Base-by-base conservation (phyloP, 92 coral and sea anemone genomes). In the Montipora capitata region DNA sequence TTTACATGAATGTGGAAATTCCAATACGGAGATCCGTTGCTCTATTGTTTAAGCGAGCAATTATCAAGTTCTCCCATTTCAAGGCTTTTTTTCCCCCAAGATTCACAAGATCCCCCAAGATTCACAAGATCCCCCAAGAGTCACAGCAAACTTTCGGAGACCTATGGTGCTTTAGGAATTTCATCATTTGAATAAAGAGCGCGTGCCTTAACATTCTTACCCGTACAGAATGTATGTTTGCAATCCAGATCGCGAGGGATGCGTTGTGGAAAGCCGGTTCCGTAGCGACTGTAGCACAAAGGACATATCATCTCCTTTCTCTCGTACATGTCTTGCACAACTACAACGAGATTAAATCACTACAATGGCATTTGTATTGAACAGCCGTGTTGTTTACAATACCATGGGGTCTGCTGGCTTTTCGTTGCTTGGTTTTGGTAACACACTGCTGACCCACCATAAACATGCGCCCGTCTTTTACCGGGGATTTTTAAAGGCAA, bases 221-320 rank as follows among this genome's bases (percentile, higher is more conserved):
- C 99, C 11, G 98, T 98, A 52, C 99, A 98, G 74, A 85, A 98
- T 0, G 97, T 92, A 74, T 98, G 99, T 3, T 88, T 88, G 78
- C 99, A 98, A 69, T 94, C 96, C n/a, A 98, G 85, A 51, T 92
- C 85, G 73, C 99, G 87, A 14, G 99, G 99, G 18, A 98, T 96
- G 66, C 96, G 88, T 66, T 98, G 98, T 5, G 99, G 99, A 72
- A 86, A 95, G 40, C 98, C 98, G 8, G 96, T 95, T 7, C 98
- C 98, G 62, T 95, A 95, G 17, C 74, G 85, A 54, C 85, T 91
- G 69, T 93, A 95, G 78, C 98, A 95, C 68, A 95, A 78, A 68
- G 92, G 84, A 49, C 98, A 95, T 45, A 78, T 72, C 51, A 95
- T 79, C 35, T 95, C 96, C 75, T 83, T 88, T 89, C 89, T 93